Evolutionary conservation across 2,797 vertebrate genomes (phyloP).

Genomic region (Myripristis jacobus): DNA sequence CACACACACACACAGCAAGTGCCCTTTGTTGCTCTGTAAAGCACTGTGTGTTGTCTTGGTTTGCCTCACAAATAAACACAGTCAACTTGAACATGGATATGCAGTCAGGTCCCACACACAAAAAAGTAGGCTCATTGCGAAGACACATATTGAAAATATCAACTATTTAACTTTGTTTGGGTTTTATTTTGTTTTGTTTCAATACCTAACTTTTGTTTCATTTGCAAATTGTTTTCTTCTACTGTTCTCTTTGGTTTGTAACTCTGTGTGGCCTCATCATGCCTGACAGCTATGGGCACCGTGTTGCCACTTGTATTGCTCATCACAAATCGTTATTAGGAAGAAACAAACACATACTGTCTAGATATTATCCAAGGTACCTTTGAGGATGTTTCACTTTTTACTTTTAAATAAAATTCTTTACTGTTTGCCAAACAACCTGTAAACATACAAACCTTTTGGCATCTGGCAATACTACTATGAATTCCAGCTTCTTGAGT

Average conservation of each 20-base stretch:
- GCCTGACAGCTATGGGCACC: neutral
- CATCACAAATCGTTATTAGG: neutral
- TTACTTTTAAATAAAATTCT: neutral
- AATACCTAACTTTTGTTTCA: no score
- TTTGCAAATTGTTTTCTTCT: no score
- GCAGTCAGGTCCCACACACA: no score
- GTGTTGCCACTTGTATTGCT: neutral
- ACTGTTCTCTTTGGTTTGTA: no score
- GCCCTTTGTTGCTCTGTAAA: neutral
- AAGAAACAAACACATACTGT: neutral
- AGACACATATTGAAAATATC: no score
- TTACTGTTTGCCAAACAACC: conserved; percentile 18
- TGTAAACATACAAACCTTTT: neutral
- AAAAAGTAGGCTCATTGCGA: no score
- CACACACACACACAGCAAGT: conserved; percentile 8
- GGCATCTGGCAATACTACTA: conserved; percentile 25
- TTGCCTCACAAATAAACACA: no score
- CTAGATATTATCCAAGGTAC: neutral
- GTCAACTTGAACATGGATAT: no score
- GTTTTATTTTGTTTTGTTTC: no score
- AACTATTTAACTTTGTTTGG: no score
- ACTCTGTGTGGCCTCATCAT: no score
- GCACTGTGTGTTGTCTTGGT: neutral
- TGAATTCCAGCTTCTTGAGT: conserved; percentile 27
- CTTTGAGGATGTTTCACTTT: conserved; percentile 4